These are phyloP conservation scores for Helobdella robusta DNA, from an alignment of 2,888 invertebrate species.

Conservation along the genomic window DNA sequence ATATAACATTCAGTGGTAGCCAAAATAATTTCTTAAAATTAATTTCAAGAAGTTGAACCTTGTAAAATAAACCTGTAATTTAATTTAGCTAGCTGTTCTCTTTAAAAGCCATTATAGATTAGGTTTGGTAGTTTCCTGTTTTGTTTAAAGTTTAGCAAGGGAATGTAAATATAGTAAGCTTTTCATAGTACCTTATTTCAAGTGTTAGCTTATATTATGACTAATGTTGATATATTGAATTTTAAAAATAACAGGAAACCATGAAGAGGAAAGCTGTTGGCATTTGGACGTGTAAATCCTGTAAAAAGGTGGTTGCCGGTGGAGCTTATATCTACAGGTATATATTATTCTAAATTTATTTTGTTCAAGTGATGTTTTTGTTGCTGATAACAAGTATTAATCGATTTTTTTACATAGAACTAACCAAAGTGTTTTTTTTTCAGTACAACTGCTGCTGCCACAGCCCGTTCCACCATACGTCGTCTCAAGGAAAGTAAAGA, in stretches of 20 bases:
- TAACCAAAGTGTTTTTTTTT: constrained; percentile 33
- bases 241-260: constrained; percentile 64
- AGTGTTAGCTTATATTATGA: too few species aligned
- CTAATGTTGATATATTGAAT: background rate
- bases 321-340: constrained; percentile 94
- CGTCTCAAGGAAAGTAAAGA: too few species aligned
- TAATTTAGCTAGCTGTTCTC: background rate
- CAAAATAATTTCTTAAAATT: too few species aligned
- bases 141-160: background rate
- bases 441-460: constrained; percentile 86
- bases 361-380: background rate
- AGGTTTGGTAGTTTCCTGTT: background rate
- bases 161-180: background rate
- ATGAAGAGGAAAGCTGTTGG: constrained; percentile 96
- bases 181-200: too few species aligned
- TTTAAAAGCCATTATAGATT: background rate
- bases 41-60: too few species aligned
- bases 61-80: too few species aligned
- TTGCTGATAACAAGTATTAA: background rate
- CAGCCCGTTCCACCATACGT: constrained; percentile 90
- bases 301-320: constrained; percentile 89
- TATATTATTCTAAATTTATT: constrained; percentile 15
- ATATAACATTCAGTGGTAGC: too few species aligned
- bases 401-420: background rate
- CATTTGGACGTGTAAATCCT: constrained; percentile 95